A percentile compares a stretch with the other conserved stretches of the same genome.
These are phyloP conservation scores for Tenthredo livida DNA, from an alignment of 2,888 invertebrate species.

Conservation along the genomic window DNA sequence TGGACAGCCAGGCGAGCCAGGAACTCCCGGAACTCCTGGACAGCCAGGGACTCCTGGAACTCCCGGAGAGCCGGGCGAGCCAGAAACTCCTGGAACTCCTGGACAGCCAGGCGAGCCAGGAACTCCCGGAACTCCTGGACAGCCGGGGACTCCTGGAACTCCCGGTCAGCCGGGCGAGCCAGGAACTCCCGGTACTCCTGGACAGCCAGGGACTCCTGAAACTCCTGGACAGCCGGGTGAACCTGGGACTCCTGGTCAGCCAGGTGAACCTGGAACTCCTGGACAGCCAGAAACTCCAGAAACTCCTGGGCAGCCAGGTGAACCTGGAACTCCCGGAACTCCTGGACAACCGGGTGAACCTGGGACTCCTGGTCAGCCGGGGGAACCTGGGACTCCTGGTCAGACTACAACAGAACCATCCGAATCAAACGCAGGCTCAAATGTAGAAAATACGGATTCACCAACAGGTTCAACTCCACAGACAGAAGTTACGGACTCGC, in stretches of 20 bases:
- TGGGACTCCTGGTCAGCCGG: background rate
- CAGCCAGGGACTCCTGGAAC: constrained; percentile 30
- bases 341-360: background rate
- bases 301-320: constrained; percentile 13
- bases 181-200: constrained; percentile 42
- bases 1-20: background rate
- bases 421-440: background rate
- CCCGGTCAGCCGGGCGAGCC: constrained; percentile 52
- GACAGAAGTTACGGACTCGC: constrained; percentile 1
- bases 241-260: constrained; percentile 28
- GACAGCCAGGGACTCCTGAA: background rate
- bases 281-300: constrained; percentile 52
- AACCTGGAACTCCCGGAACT: constrained; percentile 34
- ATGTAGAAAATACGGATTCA: constrained; percentile 26
- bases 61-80: constrained; percentile 18
- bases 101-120: constrained; percentile 20
- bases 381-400: background rate
- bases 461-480: constrained; percentile 26
- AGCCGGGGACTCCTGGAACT: background rate
- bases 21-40: background rate
- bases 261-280: constrained; percentile 40
- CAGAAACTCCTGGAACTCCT: constrained; percentile 34
- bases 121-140: constrained; percentile 42
- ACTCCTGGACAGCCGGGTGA: constrained; percentile 36
- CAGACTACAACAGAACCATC: constrained; percentile 6